Base-by-base conservation (phyloP, 2,888 invertebrate species). In the Dexiosoma caninum region DNA sequence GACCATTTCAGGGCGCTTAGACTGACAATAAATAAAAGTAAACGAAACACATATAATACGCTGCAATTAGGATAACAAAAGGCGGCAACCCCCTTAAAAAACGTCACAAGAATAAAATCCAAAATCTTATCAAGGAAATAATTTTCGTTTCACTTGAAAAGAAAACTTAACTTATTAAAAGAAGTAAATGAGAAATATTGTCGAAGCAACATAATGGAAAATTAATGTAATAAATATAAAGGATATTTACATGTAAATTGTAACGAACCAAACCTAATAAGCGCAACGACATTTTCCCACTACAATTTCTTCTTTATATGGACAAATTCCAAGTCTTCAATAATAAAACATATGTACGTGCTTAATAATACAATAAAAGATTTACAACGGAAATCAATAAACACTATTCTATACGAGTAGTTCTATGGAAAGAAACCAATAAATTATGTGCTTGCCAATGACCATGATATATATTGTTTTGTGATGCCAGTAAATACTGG, bases 61-160 rank as follows among this genome's bases (percentile, higher is more conserved):
- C 72, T 77, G 77, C 77, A 81, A 81, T 81, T 81, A 81, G 77
- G 72, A 77, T 81, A 62, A 81, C 67, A 76, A 77, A 55, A 62
- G 59, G 4, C 9, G n/a, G n/a, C 21, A 51, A 30, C 30, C n/a
- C 37, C 46, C 12, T 57, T 2, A 8, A 19, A 53, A 40, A 77
- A 21, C 19, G 14, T 35, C 32, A 49, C 21, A 57, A 21, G 35
- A 62, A 62, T 8, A 21, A 46, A 66, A 67, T 16, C 32, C 23
- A 35, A 75, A 37, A 55, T 62, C 40, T 62, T 76, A 62, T 71
- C 67, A 76, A 62, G 71, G 75, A 46, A 46, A 60, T 40, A 79
- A 70, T 70, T 69, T 69, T 74, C 69, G 57, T 35, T 16, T 19
- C 8, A 14, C 3, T 46, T 44, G n/a, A 10, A 51, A 51, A 66